Evolutionary conservation across 92 coral and sea anemone species (phyloP), one percentile per base, ranked within the genome.

Genomic region (Ricordea florida): DNA sequence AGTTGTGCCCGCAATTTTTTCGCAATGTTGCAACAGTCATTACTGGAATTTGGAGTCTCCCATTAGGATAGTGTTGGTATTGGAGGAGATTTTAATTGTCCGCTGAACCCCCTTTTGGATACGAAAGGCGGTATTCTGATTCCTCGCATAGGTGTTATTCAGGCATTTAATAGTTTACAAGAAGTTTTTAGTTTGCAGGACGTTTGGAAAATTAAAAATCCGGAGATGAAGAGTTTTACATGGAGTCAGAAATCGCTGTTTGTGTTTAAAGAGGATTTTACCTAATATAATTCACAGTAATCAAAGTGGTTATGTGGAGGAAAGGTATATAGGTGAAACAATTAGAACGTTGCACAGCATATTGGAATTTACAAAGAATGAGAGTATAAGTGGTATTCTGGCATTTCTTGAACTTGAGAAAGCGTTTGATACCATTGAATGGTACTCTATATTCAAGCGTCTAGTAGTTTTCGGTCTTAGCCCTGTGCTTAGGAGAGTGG

Each of bases 101-200:
- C 56, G n/a, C 30, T 64, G 31, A 64, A 64, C 48, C 72, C 57
- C 3, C 51, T 10, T 23, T 41, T 64, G 29, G 72, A 64, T 13
- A 64, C 40, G 53, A 26, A 41, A 11, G 72, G 72, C 43, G 41
- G 56, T 9, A 64, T 5, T 41, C 14, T 25, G 23, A 24, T 64
- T 23, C 72, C 72, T 31, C 56, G 38, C n/a, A 14, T 4, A 10
- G 6, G 7, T 16, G 33, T 22, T 3, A 17, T 64, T 17, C 7
- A 9, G 23, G 40, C 55, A 47, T 40, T 5, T n/a, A n/a, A 32
- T 13, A 25, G 9, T 20, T 16, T 45, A 6, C 51, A 45, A 45
- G 22, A 0, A 45, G 51, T 16, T 45, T 45, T 41, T 64, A 40
- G 34, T 59, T 40, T 59, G 41, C 48, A 42, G 10, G 55, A 42